Evolutionary conservation across 2,797 vertebrate species (phyloP), one percentile per base, ranked within the genome.

Genomic region (Staurois parvus): DNA sequence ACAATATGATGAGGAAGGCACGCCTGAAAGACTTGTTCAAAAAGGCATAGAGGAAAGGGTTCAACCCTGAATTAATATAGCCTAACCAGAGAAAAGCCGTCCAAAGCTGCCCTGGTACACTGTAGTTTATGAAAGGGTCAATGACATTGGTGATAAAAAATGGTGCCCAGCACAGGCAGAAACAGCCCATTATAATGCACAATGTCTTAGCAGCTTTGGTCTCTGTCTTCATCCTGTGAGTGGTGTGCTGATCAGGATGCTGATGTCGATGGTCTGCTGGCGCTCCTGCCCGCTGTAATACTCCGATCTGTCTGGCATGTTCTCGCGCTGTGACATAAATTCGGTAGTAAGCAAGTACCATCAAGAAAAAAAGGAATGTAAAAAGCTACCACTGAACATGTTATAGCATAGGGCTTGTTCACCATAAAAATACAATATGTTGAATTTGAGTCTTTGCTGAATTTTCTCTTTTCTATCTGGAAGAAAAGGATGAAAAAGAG

Each of bases 1-100:
- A 99, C 79, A 99, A 95, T 93, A 99, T 99, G 94, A 97, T 98
- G 92, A 99, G 97, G 95, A 99, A 99, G 96, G 98, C 98, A 96
- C 96, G 97, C 86, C 98, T 95, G 93, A 99, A 99, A 90, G 98
- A 97, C 94, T 97, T 99, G 95, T 99, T 99, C 92, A 99, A 95
- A 94, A 99, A 99, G 93, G 98, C 98, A 87, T 99, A 99, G 88
- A 99, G 97, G 92, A 99, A 98, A 89, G 98, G 98, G 93, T 99
- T 99, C 88, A 99, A 92, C 93, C 98, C 98, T 90, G 98, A 99
- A 95, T 99, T 99, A 91, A 99, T 99, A 92, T 99, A 99, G 91
- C 98, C 98, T 81, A 99, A 94, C 98, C 98, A 99, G 74, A 99
- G 94, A 92, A 97, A 99, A 87, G 98, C 97, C 0, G 93, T 95